Conservation (phyloP, 2,113 vertebrate species). For the Barnardius zonarius region DNA sequence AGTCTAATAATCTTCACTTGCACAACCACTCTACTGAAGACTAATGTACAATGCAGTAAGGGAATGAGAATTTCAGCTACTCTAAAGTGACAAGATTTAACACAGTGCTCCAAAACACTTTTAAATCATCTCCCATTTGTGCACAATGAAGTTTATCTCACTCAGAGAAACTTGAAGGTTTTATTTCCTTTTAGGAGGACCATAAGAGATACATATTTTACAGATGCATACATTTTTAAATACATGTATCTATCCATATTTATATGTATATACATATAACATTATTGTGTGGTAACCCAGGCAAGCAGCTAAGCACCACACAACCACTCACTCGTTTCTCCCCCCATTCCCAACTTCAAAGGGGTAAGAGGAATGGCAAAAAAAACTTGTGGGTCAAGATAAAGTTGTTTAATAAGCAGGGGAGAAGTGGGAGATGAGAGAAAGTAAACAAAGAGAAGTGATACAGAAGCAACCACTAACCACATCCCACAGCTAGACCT, state of each 20-base stretch:
- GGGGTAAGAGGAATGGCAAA: background rate
- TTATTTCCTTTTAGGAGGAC: background rate
- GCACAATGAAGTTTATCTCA: background rate
- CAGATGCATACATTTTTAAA: background rate
- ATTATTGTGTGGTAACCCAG: background rate
- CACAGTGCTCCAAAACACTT: background rate
- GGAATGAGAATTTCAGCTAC: background rate
- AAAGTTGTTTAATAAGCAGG: background rate
- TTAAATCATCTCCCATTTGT: background rate
- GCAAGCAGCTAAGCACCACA: background rate
- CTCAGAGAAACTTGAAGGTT: background rate
- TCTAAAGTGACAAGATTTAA: background rate
- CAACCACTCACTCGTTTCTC: background rate
- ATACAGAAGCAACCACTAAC: background rate
- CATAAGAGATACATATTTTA: background rate
- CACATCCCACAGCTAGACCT: background rate
- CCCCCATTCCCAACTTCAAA: background rate
- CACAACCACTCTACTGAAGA: background rate
- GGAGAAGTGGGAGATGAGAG: background rate
- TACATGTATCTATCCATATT: background rate
- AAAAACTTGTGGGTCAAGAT: background rate
- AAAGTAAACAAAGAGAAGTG: background rate
- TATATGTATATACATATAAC: background rate
- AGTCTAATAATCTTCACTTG: background rate
- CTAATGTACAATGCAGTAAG: background rate